A percentile compares a stretch with the other conserved stretches of the same genome.
Evolutionary conservation across 2,888 invertebrate genomes (phyloP).

Genomic region (Saturnia japonica): DNA sequence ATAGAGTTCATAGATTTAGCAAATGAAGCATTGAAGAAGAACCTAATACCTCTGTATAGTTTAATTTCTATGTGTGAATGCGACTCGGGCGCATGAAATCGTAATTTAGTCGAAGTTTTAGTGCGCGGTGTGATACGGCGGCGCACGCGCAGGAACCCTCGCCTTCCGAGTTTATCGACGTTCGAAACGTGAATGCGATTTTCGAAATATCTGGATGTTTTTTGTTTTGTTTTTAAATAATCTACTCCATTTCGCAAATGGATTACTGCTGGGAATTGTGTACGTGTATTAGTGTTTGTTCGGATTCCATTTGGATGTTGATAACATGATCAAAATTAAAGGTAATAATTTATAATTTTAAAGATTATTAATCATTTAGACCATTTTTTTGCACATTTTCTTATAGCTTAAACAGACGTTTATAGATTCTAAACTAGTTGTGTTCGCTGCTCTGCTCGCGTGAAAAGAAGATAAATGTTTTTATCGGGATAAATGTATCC

Average conservation of each 20-base stretch:
- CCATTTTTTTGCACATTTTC: background rate
- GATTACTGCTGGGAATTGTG: background rate
- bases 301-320: background rate
- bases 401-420: too few relatives aligned
- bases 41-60: background rate
- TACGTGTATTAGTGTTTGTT: background rate
- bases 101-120: constrained; percentile 57
- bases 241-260: background rate
- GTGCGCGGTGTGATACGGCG: constrained; percentile 33
- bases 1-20: background rate
- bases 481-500: too few relatives aligned
- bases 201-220: constrained; percentile 26
- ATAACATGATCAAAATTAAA: background rate
- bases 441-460: too few relatives aligned
- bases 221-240: background rate
- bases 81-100: constrained; percentile 52
- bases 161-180: constrained; percentile 43
- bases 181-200: constrained; percentile 38
- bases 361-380: background rate
- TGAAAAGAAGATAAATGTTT: too few relatives aligned
- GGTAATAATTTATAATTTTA: background rate
- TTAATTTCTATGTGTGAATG: background rate
- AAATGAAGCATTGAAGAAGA: background rate
- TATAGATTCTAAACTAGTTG: too few relatives aligned
- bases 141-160: constrained; percentile 40